Evolutionary conservation across 1,140 invertebrate genomes (phyloP).

Genomic region (Pseudobourletiella spinata): DNA sequence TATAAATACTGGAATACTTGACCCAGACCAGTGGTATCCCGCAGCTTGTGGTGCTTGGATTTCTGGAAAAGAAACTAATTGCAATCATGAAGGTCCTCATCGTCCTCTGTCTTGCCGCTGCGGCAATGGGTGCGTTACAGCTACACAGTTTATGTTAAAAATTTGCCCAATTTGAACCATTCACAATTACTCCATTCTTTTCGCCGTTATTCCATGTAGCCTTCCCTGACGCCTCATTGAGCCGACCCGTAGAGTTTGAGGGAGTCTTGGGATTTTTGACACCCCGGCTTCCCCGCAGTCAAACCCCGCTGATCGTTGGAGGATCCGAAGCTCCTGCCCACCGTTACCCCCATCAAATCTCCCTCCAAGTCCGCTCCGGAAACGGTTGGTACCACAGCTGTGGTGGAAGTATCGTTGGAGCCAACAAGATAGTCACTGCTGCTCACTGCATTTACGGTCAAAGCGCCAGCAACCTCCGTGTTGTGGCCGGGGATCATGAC

Average conservation of each 20-base stretch:
- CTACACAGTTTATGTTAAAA: no score
- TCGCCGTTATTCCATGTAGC: neutral
- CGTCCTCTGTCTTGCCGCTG: neutral
- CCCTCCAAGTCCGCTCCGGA: neutral
- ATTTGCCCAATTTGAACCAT: no score
- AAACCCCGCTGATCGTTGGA: slow-evolving; percentile 11
- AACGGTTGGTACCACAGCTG: slow-evolving; percentile 2
- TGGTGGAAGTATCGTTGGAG: slow-evolving; percentile 4
- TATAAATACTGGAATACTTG: no score
- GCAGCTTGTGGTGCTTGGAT: no score
- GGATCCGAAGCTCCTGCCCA: slow-evolving; percentile 3
- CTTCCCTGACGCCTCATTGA: neutral
- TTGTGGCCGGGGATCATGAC: slow-evolving; percentile 42
- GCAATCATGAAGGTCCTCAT: neutral
- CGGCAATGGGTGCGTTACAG: neutral
- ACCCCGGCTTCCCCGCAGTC: neutral
- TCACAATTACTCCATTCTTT: neutral
- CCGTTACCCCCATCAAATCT: slow-evolving; percentile 13
- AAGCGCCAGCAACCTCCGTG: slow-evolving; percentile 18
- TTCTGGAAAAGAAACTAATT: neutral
- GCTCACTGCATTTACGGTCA: slow-evolving; percentile 13
- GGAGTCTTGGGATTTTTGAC: neutral
- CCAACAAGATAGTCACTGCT: slow-evolving; percentile 13
- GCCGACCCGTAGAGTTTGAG: neutral
- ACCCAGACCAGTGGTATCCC: no score